Conservation (phyloP, 1,140 invertebrate species). For the Cydia amplana region DNA sequence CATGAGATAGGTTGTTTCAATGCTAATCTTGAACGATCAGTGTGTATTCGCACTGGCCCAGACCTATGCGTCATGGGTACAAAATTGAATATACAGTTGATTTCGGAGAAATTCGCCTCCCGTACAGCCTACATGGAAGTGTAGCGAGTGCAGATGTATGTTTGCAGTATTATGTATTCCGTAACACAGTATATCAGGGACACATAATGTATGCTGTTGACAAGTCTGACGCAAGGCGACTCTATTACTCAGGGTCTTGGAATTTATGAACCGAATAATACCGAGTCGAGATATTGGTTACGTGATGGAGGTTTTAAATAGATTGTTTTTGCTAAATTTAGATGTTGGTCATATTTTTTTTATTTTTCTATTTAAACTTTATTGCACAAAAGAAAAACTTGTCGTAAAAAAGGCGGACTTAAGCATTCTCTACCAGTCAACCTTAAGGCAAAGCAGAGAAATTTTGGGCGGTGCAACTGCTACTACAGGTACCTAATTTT, state of each 20-base stretch:
- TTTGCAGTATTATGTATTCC: constrained; percentile 25
- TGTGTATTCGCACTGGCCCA: neutral
- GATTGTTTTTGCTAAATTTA: neutral
- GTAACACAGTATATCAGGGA: constrained; percentile 40
- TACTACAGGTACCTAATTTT: too few species aligned
- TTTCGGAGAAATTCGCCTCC: neutral
- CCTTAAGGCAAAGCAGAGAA: too few species aligned
- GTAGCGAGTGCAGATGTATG: constrained; percentile 13
- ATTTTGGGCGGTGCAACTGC: too few species aligned
- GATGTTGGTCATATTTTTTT: too few species aligned
- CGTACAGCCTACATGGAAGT: neutral
- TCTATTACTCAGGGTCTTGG: constrained; percentile 66
- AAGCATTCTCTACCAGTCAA: too few species aligned
- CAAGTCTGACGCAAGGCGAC: constrained; percentile 61
- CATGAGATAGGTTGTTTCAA: constrained; percentile 11
- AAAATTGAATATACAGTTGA: neutral
- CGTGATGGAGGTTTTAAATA: constrained; percentile 46
- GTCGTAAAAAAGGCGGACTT: too few species aligned
- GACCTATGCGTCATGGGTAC: constrained; percentile 10
- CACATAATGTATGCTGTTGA: constrained; percentile 66
- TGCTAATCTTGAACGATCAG: neutral
- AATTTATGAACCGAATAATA: constrained; percentile 73
- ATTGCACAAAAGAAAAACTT: too few species aligned
- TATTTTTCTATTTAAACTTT: too few species aligned
- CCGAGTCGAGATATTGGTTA: constrained; percentile 59